phyloP scores from a whole-genome alignment of 1,140 invertebrate species.

The Drosophila lacteicornis region DNA sequence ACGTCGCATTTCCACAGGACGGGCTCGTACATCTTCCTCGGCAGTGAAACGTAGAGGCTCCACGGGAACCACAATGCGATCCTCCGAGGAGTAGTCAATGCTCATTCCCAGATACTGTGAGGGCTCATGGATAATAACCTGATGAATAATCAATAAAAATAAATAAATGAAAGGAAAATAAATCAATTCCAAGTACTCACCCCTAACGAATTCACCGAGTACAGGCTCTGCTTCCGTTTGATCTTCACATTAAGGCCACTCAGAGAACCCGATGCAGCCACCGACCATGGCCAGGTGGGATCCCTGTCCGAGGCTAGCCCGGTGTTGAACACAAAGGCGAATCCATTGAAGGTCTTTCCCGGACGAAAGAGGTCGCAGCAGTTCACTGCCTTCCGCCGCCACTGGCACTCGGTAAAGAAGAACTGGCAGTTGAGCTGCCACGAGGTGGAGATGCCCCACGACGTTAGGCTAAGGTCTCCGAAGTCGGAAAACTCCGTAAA shows the following conservation, averaged over 20 bases:
- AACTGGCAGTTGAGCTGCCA: constrained; percentile 41
- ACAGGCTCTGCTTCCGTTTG: constrained; percentile 14
- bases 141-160: too few species aligned
- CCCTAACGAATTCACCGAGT: constrained; percentile 39
- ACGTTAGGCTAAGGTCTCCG: not conserved
- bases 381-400: constrained; percentile 50
- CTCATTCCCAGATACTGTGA: constrained; percentile 54
- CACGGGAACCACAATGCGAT: constrained; percentile 62
- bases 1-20: constrained; percentile 60
- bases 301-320: not conserved
- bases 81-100: constrained; percentile 54
- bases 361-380: constrained; percentile 61
- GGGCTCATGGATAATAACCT: constrained; percentile 67
- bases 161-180: not conserved
- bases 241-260: constrained; percentile 56
- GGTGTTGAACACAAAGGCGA: constrained; percentile 64
- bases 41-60: constrained; percentile 58
- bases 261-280: constrained; percentile 43
- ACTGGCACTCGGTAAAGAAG: constrained; percentile 62
- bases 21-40: constrained; percentile 51
- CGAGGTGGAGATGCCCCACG: constrained; percentile 9
- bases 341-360: constrained; percentile 13
- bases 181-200: constrained; percentile 25
- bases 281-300: constrained; percentile 68
- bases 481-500: constrained; percentile 24